These are phyloP conservation scores for Galago senegalensis DNA, from an alignment of 2,797 vertebrate genomes.

Conservation along the genomic window DNA sequence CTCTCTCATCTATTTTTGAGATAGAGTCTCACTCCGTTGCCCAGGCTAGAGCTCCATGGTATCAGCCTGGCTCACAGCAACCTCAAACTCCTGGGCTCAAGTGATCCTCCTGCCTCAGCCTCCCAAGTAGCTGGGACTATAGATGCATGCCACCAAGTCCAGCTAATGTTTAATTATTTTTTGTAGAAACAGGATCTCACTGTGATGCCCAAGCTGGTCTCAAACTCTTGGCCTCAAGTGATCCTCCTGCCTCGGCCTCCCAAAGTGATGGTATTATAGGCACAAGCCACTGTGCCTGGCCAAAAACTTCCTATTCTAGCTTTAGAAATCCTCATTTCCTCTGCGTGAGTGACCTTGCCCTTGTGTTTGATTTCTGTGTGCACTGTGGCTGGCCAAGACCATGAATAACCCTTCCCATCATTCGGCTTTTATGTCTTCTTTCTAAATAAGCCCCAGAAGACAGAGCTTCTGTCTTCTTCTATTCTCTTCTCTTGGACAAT, in stretches of 20 bases:
- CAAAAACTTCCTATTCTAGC: no score
- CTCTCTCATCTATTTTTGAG: background rate
- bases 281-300: no score
- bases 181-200: no score
- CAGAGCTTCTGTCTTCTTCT: background rate
- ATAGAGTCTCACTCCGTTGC: no score
- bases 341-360: fast-evolving
- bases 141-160: background rate
- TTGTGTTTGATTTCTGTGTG: background rate
- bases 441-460: background rate
- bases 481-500: background rate
- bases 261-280: no score
- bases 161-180: no score
- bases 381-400: fast-evolving
- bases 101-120: background rate
- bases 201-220: no score
- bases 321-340: background rate
- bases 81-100: background rate
- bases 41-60: background rate
- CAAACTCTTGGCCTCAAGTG: no score
- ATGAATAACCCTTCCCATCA: background rate
- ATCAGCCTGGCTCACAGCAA: background rate
- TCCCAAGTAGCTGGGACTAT: background rate
- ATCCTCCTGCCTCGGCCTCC: no score
- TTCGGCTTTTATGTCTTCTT: background rate